These are phyloP conservation scores for Piezodorus guildinii DNA, from an alignment of 1,140 invertebrate genomes.

Conservation along the genomic window DNA sequence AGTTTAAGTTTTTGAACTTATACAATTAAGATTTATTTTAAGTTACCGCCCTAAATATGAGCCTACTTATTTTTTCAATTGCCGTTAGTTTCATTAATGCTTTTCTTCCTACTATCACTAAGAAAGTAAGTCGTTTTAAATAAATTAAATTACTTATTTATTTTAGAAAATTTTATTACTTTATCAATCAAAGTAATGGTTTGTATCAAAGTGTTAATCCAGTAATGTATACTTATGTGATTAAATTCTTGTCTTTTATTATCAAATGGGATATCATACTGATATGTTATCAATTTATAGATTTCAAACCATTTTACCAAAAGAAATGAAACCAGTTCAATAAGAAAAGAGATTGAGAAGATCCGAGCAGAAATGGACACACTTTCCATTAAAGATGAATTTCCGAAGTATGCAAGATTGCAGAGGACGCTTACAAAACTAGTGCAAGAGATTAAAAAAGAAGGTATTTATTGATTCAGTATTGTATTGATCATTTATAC, in stretches of 20 bases:
- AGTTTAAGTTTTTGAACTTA: too few relatives aligned
- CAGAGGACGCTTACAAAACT: neutral
- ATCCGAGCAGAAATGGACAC: neutral
- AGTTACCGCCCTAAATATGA: neutral
- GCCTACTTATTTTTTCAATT: neutral
- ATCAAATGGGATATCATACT: neutral
- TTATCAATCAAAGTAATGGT: too few relatives aligned
- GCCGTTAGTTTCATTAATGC: neutral
- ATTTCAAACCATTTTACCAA: neutral
- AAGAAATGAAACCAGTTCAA: neutral
- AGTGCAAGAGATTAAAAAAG: neutral
- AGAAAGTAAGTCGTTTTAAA: neutral
- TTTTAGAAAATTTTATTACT: too few relatives aligned
- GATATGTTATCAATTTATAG: neutral
- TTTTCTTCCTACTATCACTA: neutral
- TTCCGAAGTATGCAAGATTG: neutral
- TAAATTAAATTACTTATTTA: neutral
- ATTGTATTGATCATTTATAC: neutral
- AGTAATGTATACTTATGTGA: neutral
- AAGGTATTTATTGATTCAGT: neutral
- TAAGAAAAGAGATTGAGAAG: neutral
- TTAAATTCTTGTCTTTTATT: neutral
- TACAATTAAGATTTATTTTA: too few relatives aligned
- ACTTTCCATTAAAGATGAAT: neutral
- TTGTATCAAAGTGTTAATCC: too few relatives aligned